Evolutionary conservation across 2,797 vertebrate species (phyloP).

Genomic region (Catharus ustulatus): DNA sequence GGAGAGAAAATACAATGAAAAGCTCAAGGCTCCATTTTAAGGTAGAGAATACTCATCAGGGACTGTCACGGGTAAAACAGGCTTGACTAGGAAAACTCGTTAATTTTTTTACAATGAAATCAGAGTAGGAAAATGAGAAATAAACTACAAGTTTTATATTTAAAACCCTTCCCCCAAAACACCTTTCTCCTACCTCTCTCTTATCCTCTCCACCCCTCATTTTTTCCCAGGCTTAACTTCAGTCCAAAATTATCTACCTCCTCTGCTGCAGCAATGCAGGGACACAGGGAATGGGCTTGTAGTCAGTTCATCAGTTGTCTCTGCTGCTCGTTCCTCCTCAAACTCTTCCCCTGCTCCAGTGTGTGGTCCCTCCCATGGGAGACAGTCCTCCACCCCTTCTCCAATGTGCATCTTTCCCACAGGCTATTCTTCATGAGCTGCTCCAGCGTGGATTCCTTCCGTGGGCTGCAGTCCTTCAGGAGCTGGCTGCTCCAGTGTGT

Average conservation of each 20-base stretch:
- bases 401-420: background rate
- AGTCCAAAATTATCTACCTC: background rate
- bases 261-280: background rate
- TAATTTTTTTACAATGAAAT: background rate
- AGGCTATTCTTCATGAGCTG: background rate
- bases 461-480: background rate
- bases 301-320: background rate
- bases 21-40: background rate
- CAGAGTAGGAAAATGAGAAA: background rate
- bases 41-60: background rate
- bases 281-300: background rate
- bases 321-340: background rate
- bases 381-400: background rate
- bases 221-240: background rate
- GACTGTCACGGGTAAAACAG: background rate
- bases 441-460: rapidly evolving
- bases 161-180: background rate
- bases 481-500: background rate
- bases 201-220: background rate
- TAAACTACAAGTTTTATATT: background rate
- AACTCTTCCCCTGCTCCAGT: background rate
- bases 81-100: background rate
- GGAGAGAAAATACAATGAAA: background rate
- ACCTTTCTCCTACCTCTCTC: background rate
- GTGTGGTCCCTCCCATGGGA: background rate